A percentile compares a stretch with the other conserved stretches of the same genome.
phyloP scores from a whole-genome alignment of 2,888 invertebrate species.

The Tenodera sinensis region DNA sequence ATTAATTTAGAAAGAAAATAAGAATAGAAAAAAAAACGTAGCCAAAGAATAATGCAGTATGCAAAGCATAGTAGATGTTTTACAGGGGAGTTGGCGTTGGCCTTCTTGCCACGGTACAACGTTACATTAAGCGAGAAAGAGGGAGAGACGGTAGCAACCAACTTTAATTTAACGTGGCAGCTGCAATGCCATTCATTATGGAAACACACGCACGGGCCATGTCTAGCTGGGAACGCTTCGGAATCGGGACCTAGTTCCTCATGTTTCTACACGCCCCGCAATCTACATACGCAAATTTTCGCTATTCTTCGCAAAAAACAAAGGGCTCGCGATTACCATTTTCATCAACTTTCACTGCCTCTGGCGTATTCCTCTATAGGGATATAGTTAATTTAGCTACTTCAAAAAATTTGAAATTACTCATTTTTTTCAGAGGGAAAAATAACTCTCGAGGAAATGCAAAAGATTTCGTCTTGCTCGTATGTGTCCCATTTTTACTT shows the following conservation, averaged over 20 bases:
- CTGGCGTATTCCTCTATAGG: not conserved
- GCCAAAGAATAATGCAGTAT: not conserved
- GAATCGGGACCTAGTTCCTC: not conserved
- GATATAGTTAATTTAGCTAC: no score
- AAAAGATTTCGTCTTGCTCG: no score
- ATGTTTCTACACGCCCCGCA: not conserved
- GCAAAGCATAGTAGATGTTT: not conserved
- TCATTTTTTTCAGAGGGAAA: no score
- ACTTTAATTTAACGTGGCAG: slow-evolving; percentile 25
- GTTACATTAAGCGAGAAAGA: not conserved
- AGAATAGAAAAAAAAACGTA: not conserved
- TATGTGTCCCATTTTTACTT: no score
- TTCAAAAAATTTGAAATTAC: no score
- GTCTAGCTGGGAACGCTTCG: not conserved
- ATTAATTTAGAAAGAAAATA: not conserved
- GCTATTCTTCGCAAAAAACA: not conserved
- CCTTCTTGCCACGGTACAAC: not conserved
- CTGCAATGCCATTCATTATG: slow-evolving; percentile 21
- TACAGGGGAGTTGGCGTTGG: not conserved
- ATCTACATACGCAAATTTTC: not conserved
- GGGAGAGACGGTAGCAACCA: not conserved
- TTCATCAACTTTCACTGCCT: not conserved
- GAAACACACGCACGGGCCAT: not conserved
- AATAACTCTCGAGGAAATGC: no score
- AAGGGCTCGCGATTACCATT: not conserved